phyloP scores from a whole-genome alignment of 2,888 invertebrate species.

The Rugalucina vietnamica region DNA sequence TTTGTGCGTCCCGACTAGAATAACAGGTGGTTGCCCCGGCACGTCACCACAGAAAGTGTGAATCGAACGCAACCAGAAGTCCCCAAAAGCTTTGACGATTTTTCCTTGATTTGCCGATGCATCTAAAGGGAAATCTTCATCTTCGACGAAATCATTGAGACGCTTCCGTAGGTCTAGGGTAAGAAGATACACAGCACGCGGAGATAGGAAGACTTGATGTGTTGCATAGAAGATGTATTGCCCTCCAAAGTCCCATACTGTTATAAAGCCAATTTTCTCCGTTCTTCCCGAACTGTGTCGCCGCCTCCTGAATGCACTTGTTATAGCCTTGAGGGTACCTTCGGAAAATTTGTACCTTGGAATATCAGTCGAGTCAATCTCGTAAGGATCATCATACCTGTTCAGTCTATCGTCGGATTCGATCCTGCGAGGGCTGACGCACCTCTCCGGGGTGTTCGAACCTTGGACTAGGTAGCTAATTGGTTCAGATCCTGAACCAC shows the following conservation, averaged over 20 bases:
- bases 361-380: constrained; percentile 44
- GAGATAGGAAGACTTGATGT: constrained; percentile 57
- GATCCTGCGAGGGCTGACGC: neutral
- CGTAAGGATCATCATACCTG: constrained; percentile 2
- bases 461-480: neutral
- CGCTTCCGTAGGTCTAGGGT: constrained; percentile 50
- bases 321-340: constrained; percentile 50
- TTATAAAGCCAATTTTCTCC: constrained; percentile 47
- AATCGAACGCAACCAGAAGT: constrained; percentile 57
- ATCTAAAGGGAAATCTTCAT: constrained; percentile 57
- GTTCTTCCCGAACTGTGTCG: constrained; percentile 15
- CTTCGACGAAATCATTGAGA: constrained; percentile 50
- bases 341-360: constrained; percentile 56
- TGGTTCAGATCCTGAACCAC: neutral
- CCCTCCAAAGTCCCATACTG: constrained; percentile 63
- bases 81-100: constrained; percentile 51
- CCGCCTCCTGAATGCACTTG: constrained; percentile 45
- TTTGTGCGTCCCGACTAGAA: constrained; percentile 58
- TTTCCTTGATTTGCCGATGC: constrained; percentile 45
- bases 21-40: constrained; percentile 55
- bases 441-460: neutral
- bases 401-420: constrained; percentile 1
- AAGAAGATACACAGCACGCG: constrained; percentile 52
- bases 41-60: constrained; percentile 61
- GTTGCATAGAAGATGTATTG: constrained; percentile 62